These are phyloP conservation scores for Rousettus leschenaultii DNA, from an alignment of 2,113 vertebrate species.

Conservation along the genomic window DNA sequence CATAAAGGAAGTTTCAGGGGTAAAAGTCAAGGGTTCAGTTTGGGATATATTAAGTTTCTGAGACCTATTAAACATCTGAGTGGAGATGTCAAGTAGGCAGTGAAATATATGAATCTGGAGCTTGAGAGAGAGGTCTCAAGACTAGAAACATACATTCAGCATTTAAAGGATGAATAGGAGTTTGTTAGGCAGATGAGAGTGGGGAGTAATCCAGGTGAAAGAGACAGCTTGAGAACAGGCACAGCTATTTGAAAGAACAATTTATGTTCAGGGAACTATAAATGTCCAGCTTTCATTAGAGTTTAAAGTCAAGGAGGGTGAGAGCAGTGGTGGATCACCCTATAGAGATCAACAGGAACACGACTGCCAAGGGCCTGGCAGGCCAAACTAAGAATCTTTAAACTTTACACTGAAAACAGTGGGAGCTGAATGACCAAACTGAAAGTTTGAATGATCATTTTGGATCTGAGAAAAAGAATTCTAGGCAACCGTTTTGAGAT, in stretches of 20 bases:
- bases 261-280: not conserved
- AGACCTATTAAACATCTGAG: not conserved
- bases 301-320: not conserved
- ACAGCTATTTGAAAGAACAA: not conserved
- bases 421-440: not conserved
- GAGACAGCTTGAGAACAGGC: not conserved
- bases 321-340: rapidly evolving
- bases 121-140: not conserved
- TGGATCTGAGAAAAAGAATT: not conserved
- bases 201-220: not conserved
- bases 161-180: not conserved
- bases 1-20: not conserved
- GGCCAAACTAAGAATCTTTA: not conserved
- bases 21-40: not conserved
- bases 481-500: not conserved
- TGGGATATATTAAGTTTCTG: not conserved
- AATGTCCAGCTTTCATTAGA: not conserved
- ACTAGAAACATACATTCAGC: not conserved
- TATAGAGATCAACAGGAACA: not conserved
- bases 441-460: not conserved
- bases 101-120: not conserved
- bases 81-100: not conserved
- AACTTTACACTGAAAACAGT: not conserved
- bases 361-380: not conserved
- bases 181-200: not conserved